Conservation (phyloP, 2,888 invertebrate genomes). For the Escarpia spicata region DNA sequence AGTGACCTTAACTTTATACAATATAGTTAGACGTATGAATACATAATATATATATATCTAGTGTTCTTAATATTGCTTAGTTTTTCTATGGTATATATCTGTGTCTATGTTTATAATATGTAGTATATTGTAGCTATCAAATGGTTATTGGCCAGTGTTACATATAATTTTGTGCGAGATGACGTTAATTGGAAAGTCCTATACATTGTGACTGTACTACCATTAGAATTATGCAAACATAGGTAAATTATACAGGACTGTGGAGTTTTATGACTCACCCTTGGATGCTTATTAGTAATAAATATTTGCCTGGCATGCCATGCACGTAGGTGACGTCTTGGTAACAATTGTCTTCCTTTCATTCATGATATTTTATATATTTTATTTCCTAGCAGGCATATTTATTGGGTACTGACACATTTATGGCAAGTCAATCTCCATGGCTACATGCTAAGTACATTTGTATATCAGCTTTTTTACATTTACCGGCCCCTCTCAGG, state of each 20-base stretch:
- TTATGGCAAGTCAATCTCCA: not conserved
- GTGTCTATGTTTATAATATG: conserved; percentile 12
- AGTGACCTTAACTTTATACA: conserved; percentile 16
- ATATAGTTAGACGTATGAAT: not conserved
- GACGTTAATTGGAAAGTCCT: not conserved
- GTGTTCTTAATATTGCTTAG: conserved; percentile 16
- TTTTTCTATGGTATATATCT: conserved; percentile 13
- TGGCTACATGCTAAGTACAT: not conserved
- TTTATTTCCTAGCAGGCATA: not conserved
- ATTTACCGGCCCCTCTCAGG: too few species aligned
- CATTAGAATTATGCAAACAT: not conserved
- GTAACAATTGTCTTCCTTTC: not conserved
- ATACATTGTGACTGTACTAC: not conserved
- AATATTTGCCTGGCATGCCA: conserved; percentile 12
- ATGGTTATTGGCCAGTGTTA: conserved; percentile 7
- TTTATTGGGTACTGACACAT: not conserved
- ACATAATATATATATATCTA: not conserved
- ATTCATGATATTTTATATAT: not conserved
- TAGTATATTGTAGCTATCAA: not conserved
- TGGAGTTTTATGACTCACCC: not conserved
- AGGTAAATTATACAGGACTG: not conserved
- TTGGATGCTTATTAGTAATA: conserved; percentile 11
- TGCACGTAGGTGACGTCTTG: not conserved
- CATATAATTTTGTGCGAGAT: not conserved
- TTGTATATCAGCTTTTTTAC: not conserved